Conservation (phyloP, 1,140 invertebrate species). For the Calliopsis andreniformis region DNA sequence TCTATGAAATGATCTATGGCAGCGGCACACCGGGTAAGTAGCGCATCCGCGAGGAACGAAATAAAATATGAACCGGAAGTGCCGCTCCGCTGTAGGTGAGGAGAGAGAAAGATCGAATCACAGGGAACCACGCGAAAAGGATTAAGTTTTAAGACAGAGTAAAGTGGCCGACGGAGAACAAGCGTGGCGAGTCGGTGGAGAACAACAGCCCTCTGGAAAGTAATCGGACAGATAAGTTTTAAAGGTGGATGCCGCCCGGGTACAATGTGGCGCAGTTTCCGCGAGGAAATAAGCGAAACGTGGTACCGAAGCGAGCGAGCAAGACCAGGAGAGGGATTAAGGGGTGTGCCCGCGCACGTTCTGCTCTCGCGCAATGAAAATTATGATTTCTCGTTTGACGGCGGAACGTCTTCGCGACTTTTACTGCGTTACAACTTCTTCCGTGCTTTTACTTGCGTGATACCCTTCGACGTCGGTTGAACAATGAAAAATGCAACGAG, state of each 20-base stretch:
- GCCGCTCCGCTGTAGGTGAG: neutral
- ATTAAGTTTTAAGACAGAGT: slow-evolving; percentile 15
- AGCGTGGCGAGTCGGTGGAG: neutral
- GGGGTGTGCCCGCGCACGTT: slow-evolving; percentile 57
- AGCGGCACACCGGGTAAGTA: neutral
- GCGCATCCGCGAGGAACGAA: neutral
- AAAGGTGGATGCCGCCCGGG: neutral
- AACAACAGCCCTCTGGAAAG: neutral
- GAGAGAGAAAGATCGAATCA: slow-evolving; percentile 1
- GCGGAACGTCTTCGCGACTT: slow-evolving; percentile 21
- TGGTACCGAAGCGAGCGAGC: neutral
- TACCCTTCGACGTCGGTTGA: neutral
- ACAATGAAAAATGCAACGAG: neutral
- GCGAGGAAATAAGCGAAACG: slow-evolving; percentile 3
- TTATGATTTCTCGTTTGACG: slow-evolving; percentile 74
- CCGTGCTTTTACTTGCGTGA: slow-evolving; percentile 1
- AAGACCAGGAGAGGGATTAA: slow-evolving; percentile 51
- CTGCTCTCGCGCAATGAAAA: slow-evolving; percentile 70
- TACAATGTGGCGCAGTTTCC: slow-evolving; percentile 1
- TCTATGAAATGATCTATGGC: slow-evolving; percentile 32
- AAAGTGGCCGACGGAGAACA: neutral
- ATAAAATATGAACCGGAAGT: slow-evolving; percentile 40
- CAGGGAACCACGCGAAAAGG: neutral
- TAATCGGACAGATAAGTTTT: slow-evolving; percentile 39
- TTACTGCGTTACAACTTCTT: neutral